These are phyloP conservation scores for Andrena dorsata DNA, from an alignment of 2,888 invertebrate species.

Conservation along the genomic window DNA sequence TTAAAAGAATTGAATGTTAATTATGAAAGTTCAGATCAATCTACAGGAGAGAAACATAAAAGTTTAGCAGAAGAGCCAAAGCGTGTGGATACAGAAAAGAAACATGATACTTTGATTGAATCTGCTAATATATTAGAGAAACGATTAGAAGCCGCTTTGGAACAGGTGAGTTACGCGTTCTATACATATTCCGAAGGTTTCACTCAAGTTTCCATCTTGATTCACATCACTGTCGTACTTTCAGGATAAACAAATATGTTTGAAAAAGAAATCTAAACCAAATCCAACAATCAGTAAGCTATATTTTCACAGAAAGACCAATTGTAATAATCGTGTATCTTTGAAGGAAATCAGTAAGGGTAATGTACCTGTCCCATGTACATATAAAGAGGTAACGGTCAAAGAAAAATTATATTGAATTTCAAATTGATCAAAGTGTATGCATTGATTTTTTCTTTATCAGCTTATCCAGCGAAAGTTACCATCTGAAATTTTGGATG, in stretches of 20 bases:
- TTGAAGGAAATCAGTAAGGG: constrained; percentile 74
- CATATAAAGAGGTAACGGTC: constrained; percentile 71
- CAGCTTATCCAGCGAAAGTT: no score
- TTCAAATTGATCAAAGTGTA: no score
- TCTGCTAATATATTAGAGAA: constrained; percentile 70
- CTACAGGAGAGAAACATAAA: neutral
- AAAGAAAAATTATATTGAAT: no score
- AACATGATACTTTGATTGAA: constrained; percentile 7
- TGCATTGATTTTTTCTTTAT: no score
- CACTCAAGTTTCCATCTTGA: neutral
- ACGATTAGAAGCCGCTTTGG: constrained; percentile 78
- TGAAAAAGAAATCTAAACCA: constrained; percentile 74
- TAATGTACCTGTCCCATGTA: constrained; percentile 65
- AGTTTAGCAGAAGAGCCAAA: constrained; percentile 10
- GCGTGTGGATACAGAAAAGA: neutral
- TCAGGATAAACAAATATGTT: constrained; percentile 77
- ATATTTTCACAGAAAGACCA: constrained; percentile 55
- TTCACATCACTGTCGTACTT: constrained; percentile 26
- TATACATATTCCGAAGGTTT: neutral
- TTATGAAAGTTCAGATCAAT: neutral
- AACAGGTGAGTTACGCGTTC: constrained; percentile 72
- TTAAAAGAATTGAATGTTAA: neutral
- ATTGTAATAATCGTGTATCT: constrained; percentile 67
- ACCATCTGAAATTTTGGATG: no score
- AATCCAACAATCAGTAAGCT: constrained; percentile 74